Conservation (phyloP, 2,113 vertebrate genomes). For the Tachysurus fulvidraco region DNA sequence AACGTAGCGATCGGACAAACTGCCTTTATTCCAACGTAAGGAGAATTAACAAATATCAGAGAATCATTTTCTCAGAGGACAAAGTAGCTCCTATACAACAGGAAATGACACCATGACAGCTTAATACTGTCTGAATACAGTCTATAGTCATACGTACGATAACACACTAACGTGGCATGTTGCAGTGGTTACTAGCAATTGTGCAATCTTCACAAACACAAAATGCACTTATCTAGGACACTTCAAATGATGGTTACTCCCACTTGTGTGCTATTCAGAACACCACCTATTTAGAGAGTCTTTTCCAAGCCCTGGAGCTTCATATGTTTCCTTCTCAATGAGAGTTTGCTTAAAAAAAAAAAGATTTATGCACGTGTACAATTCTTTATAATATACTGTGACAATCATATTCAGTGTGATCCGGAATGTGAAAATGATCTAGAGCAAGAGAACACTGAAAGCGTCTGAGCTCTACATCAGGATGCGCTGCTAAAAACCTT, state of each 20-base stretch:
- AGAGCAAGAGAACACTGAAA: not conserved
- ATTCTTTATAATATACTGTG: not conserved
- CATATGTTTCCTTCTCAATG: not conserved
- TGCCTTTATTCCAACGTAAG: not conserved
- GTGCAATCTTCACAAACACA: not conserved
- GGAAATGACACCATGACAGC: not conserved
- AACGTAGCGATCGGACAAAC: not conserved
- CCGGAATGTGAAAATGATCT: not conserved
- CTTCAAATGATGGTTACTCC: not conserved
- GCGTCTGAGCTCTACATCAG: conserved; percentile 22
- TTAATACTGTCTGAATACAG: not conserved
- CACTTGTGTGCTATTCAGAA: not conserved
- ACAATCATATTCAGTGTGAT: not conserved
- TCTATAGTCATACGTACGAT: not conserved
- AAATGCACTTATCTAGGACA: not conserved
- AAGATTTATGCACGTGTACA: not conserved
- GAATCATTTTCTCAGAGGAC: not conserved
- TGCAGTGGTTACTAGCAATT: not conserved
- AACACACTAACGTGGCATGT: not conserved
- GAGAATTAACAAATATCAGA: not conserved
- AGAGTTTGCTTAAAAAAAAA: not conserved
- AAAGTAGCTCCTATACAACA: not conserved
- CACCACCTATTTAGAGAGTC: not conserved
- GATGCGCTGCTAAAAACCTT: conserved; percentile 37
- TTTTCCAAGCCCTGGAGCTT: not conserved